Conservation (phyloP, 2,113 vertebrate species). For the Callopanchax toddi region DNA sequence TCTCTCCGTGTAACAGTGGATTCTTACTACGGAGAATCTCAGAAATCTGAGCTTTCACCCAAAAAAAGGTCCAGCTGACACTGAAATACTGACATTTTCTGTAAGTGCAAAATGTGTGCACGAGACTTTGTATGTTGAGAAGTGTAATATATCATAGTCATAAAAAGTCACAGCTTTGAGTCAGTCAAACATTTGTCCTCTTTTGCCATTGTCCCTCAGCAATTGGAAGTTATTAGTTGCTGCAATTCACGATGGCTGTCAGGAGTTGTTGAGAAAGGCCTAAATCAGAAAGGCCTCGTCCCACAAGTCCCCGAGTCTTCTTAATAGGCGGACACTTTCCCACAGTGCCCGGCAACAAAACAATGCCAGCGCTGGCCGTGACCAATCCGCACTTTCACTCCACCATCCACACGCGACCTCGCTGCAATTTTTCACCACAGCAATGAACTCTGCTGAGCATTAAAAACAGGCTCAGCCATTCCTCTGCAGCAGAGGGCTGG, state of each 20-base stretch:
- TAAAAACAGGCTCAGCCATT: constrained; percentile 61
- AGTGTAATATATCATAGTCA: neutral
- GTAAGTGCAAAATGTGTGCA: too few species aligned
- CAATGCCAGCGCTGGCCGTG: constrained; percentile 89
- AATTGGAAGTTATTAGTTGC: constrained; percentile 74
- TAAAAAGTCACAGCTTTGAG: constrained; percentile 2
- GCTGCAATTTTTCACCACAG: constrained; percentile 94
- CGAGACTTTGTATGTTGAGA: neutral
- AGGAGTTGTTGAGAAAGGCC: constrained; percentile 85
- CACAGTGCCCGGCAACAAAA: constrained; percentile 83
- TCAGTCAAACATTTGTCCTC: constrained; percentile 15
- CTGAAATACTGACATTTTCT: too few species aligned
- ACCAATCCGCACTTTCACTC: constrained; percentile 94
- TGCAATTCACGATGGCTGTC: constrained; percentile 81
- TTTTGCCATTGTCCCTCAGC: constrained; percentile 49
- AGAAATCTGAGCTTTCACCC: too few species aligned
- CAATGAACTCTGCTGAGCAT: constrained; percentile 86
- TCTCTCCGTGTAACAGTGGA: constrained; percentile 68
- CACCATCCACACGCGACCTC: constrained; percentile 97
- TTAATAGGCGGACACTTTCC: constrained; percentile 84
- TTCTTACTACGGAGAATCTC: constrained; percentile 5
- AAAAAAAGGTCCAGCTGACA: too few species aligned
- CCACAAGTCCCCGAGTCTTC: constrained; percentile 82
- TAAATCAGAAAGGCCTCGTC: constrained; percentile 82
- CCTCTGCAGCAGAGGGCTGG: constrained; percentile 76